These are phyloP conservation scores for Scolopax mira DNA, from an alignment of 2,113 vertebrate species.

Conservation along the genomic window DNA sequence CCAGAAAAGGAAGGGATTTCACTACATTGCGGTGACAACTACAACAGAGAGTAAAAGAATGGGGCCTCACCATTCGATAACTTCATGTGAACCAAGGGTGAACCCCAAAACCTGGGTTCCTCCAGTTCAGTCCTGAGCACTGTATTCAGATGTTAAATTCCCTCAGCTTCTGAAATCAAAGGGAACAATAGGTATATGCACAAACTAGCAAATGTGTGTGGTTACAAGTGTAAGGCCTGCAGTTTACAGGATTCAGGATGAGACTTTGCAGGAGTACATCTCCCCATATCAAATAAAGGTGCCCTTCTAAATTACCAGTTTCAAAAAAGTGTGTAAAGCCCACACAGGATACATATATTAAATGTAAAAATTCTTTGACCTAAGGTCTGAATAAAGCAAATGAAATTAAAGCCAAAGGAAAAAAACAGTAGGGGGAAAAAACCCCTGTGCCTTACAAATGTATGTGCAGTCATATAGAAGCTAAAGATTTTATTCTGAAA, in stretches of 20 bases:
- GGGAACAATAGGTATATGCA: neutral
- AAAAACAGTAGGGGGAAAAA: neutral
- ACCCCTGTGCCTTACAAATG: neutral
- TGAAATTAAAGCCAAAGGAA: neutral
- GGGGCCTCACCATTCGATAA: neutral
- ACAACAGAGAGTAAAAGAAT: neutral
- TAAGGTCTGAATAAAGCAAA: conserved; percentile 1
- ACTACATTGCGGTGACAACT: neutral
- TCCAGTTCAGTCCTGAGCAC: neutral
- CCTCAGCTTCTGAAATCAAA: conserved; percentile 19
- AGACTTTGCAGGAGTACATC: neutral
- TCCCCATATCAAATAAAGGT: neutral
- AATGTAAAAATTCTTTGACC: neutral
- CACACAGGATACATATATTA: neutral
- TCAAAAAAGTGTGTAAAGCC: neutral
- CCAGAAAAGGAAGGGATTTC: neutral
- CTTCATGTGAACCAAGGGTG: neutral
- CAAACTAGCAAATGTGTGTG: neutral
- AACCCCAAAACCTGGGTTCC: neutral
- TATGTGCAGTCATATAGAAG: neutral
- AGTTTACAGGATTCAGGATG: neutral
- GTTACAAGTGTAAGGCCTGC: neutral
- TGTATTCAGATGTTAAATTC: neutral
- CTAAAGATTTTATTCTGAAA: conserved; percentile 6
- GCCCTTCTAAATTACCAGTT: neutral